Evolutionary conservation across 2,888 invertebrate species (phyloP).

Genomic region (Microdon myrmicae): DNA sequence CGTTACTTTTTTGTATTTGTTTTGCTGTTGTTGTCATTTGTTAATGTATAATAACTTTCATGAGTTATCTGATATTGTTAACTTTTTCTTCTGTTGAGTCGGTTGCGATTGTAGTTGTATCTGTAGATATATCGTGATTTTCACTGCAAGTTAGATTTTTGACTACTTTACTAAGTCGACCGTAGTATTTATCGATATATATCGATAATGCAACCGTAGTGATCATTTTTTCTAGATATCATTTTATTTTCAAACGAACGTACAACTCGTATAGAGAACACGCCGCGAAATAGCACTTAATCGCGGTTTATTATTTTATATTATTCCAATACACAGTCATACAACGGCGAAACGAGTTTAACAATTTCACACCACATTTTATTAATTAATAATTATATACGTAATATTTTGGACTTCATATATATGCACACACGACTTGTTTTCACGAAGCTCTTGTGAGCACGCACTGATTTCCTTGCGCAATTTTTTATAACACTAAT

Average conservation of each 20-base stretch:
- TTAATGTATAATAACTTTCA: slow-evolving; percentile 22
- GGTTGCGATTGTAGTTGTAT: slow-evolving; percentile 40
- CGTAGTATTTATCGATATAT: no score
- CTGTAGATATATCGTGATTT: slow-evolving; percentile 21
- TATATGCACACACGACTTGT: slow-evolving; percentile 21
- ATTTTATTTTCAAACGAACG: no score
- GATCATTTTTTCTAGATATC: no score
- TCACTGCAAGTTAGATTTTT: slow-evolving; percentile 41
- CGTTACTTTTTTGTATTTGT: neutral
- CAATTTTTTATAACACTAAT: slow-evolving; percentile 49
- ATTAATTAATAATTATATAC: neutral
- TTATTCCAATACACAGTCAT: no score
- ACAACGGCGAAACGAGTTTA: no score
- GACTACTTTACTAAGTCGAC: no score
- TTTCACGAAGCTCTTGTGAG: slow-evolving; percentile 15
- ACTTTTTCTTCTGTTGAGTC: slow-evolving; percentile 35
- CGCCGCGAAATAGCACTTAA: no score
- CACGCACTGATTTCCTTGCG: slow-evolving; percentile 46
- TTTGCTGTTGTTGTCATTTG: slow-evolving; percentile 17
- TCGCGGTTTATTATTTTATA: no score
- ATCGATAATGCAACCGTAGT: no score
- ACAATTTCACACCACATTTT: no score
- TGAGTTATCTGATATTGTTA: slow-evolving; percentile 37
- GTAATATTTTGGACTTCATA: neutral
- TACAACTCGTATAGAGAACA: no score